Conservation (phyloP, 2,888 invertebrate genomes). For the Drosophila nigricruria region DNA sequence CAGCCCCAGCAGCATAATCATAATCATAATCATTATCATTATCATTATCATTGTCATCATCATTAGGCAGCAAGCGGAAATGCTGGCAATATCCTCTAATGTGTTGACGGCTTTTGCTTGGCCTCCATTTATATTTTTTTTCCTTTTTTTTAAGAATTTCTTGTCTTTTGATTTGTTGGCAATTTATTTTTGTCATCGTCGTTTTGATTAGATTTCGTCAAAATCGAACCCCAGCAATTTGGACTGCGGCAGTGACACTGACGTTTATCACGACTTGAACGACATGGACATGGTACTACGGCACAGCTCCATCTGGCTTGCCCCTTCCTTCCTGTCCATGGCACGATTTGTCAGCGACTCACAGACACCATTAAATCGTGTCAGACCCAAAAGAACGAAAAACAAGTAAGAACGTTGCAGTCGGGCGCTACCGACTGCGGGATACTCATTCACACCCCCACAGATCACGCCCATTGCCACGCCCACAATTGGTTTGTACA, state of each 20-base stretch:
- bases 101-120: constrained; percentile 1
- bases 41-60: constrained; percentile 32
- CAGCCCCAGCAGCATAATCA: constrained; percentile 12
- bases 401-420: too few species aligned
- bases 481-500: too few species aligned
- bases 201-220: constrained; percentile 70
- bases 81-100: constrained; percentile 25
- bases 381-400: constrained; percentile 35
- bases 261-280: constrained; percentile 69
- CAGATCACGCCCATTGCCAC: too few species aligned
- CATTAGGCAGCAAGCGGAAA: constrained; percentile 25
- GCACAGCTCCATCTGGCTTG: neutral
- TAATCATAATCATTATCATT: constrained; percentile 15
- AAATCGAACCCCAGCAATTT: constrained; percentile 38
- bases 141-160: constrained; percentile 43
- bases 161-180: constrained; percentile 63
- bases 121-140: constrained; percentile 2
- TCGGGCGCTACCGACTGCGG: too few species aligned
- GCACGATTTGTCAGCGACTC: constrained; percentile 74
- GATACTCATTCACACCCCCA: too few species aligned
- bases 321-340: neutral
- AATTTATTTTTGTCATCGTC: constrained; percentile 73
- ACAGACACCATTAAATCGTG: constrained; percentile 67
- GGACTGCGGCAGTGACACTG: constrained; percentile 56
- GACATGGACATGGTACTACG: constrained; percentile 36